A percentile compares a stretch with the other conserved stretches of the same genome.
Conservation (phyloP, 2,888 invertebrate species). For the Sarcophaga carnaria region DNA sequence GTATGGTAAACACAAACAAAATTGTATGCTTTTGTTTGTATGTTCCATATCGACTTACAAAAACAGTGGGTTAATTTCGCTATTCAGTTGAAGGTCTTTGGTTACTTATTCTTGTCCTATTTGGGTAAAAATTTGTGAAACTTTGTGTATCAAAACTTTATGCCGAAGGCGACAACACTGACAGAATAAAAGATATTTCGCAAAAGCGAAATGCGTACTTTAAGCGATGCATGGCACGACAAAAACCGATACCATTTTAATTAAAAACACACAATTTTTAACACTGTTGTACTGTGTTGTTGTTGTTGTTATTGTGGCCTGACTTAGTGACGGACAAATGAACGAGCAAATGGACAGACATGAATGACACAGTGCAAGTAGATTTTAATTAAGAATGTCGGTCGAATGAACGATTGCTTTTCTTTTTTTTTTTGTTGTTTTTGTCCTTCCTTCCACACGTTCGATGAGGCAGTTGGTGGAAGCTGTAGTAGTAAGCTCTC, state of each 20-base stretch:
- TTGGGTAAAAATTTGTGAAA: no score
- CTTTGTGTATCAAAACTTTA: no score
- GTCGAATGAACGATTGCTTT: slow-evolving; percentile 27
- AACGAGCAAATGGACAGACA: slow-evolving; percentile 1
- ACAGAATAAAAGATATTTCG: not conserved
- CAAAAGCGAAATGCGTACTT: not conserved
- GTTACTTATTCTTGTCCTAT: no score
- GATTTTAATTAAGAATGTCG: slow-evolving; percentile 55
- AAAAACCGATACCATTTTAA: slow-evolving; percentile 71
- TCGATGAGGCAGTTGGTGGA: not conserved
- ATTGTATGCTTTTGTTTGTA: no score
- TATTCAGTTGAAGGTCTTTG: no score
- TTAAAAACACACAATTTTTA: slow-evolving; percentile 72
- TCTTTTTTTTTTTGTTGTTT: slow-evolving; percentile 15
- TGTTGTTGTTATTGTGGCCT: not conserved
- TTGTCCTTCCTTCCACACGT: not conserved
- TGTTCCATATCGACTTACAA: no score
- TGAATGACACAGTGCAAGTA: slow-evolving; percentile 34
- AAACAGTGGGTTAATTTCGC: no score
- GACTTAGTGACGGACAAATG: slow-evolving; percentile 11
- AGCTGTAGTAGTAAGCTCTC: not conserved
- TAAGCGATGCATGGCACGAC: slow-evolving; percentile 62
- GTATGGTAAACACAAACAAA: no score
- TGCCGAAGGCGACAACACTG: not conserved
- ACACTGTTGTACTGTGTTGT: slow-evolving; percentile 45